Base-by-base conservation (phyloP, 2,888 invertebrate genomes). In the Aquatica leii region DNA sequence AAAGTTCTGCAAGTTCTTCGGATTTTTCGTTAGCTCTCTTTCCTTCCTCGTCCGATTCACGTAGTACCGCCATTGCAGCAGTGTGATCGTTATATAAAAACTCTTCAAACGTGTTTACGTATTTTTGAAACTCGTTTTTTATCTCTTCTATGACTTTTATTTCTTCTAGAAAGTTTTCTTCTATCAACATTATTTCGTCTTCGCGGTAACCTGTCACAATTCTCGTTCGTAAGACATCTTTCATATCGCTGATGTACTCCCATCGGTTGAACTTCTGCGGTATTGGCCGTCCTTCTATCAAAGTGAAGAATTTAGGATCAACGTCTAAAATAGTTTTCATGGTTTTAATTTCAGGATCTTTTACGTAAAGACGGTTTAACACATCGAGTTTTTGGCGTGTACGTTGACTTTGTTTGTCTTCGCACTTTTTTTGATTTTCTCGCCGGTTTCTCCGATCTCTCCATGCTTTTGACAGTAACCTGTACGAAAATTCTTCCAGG, bases 291-390 rank as follows among this genome's bases (percentile, higher is more conserved):
- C 88, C 88, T 77, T 86, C 85, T 34, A 89, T 83, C 35, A 87
- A 85, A 0, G 84, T 84, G 74, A 87, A 90, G 77, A 88, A 90
- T 66, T 87, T 84, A 0, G 88, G 87, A 75, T 90, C 88, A 37
- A 89, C 83, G 77, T 90, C 88, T 12, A 87, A 82, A 51, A 89
- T 86, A 1, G 87, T 86, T 68, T 84, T 83, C 21, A 86, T 84
- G 65, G 83, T 83, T 17, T 71, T 71, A 3, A 76, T 63, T 24
- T 81, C 79, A n/a, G 85, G 83, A 69, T 86, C 84, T 74, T 85
- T 81, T 18, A 88, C 82, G 59, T 83, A 87, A 48, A 89, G 80
- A 59, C 88, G 80, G 67, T 84, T 82, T 24, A 88, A 82, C 68
- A 88, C 78, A 72, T 87, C 86, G 69, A 82, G 79, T 21, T 73